Evolutionary conservation across 2,797 vertebrate genomes (phyloP).

Genomic region (Numenius phaeopus): DNA sequence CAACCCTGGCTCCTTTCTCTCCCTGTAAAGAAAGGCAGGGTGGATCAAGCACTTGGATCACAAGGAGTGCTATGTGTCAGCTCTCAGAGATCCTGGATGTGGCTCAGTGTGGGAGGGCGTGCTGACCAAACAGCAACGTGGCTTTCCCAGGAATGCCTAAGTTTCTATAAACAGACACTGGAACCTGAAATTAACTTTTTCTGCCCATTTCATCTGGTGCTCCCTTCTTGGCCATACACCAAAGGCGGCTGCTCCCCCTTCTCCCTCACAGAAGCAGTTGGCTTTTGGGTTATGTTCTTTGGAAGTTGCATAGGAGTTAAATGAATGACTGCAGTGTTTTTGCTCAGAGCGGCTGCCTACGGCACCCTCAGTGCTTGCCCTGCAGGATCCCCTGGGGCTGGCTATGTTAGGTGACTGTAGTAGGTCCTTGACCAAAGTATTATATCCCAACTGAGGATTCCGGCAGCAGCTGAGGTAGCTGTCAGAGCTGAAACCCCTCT

Average conservation of each 20-base stretch:
- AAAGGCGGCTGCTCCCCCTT: neutral
- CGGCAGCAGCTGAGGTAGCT: neutral
- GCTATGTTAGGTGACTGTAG: neutral
- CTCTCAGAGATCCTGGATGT: neutral
- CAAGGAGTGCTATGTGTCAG: neutral
- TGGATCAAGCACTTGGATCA: neutral
- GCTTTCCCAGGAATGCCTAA: neutral
- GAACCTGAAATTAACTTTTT: conserved; percentile 14
- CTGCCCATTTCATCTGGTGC: neutral
- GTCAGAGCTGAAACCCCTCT: neutral
- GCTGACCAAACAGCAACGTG: conserved; percentile 6
- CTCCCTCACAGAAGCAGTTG: neutral
- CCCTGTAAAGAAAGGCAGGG: neutral
- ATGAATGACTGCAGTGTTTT: neutral
- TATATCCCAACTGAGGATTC: neutral
- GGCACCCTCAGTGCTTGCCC: neutral
- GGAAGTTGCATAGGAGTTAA: neutral
- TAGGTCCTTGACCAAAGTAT: neutral
- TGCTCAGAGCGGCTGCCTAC: neutral
- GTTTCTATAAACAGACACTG: conserved; percentile 22
- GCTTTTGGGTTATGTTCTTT: neutral
- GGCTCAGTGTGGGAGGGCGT: neutral
- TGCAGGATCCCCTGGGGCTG: neutral
- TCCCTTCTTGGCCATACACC: neutral
- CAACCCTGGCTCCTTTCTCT: neutral